Base-by-base conservation (phyloP, 2,888 invertebrate species). In the Tupiocoris notatus region DNA sequence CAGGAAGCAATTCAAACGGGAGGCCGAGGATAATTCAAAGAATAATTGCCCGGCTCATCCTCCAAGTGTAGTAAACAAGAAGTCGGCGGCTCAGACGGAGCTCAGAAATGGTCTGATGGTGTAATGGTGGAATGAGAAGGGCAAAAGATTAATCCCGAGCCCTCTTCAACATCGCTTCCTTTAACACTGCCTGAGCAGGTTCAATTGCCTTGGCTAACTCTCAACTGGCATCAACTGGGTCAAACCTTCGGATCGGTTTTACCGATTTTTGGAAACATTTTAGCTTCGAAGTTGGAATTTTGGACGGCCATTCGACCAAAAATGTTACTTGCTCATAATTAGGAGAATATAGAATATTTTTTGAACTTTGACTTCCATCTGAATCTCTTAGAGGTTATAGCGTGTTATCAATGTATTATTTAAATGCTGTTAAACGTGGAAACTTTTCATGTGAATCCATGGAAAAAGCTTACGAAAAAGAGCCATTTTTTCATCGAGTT, bases 31-130 rank as follows among this genome's bases (percentile, higher is more conserved):
- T 63, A 63, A 21, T 21, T 63, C 63, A 63, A 63, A 63, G 63
- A 63, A 63, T 63, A 63, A 63, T 63, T 63, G 63, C 63, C 63
- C 21, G 39, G 20, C 63, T 63, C 63, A 63, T 63, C 63, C 20
- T 63, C 63, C 63, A 21, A 63, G 16, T 63, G 63, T 21, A 63
- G 63, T 63, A 63, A 63, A 63, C 63, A 63, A 63, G 63, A 63
- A 63, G 39, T 39, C 39, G 39, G 39, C 39, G 6, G 39, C 6
- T 12, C 12, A 39, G 39, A 39, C 12, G 39, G 3, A 7, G 39
- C 39, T 39, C 12, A 7, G 39, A 12, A 39, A 39, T 39, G 39
- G 39, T 39, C 39, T 39, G 39, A 3, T 39, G 39, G 39, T 39
- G 39, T 39, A 39, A 39, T 39, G 39, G 39, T 39, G 39, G 12